Evolutionary conservation across 2,888 invertebrate species (phyloP), one percentile per base, ranked within the genome.

Genomic region (Lycia hirtaria): DNA sequence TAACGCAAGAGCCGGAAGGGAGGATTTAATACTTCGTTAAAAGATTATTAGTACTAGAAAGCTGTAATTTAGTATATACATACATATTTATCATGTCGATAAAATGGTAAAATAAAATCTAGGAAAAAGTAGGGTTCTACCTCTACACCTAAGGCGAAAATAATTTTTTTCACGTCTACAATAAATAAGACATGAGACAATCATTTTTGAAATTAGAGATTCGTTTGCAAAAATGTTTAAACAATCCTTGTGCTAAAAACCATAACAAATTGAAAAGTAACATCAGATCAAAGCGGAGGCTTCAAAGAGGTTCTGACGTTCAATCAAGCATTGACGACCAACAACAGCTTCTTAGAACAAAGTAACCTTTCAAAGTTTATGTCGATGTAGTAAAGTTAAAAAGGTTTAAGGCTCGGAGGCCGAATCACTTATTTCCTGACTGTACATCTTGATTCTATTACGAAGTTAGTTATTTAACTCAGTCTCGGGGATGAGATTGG

Each of bases 381-480:
- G 47, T 20, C 57, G 9, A 43, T 47, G 47, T 52, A 47, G 40
- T 57, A 57, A 52, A 49, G 48, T 58, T 37, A 58, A 58, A 53
- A 48, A 56, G 50, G 38, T 48, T 53, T 28, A 47, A 52, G 41
- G 26, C 47, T 43, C 17, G 22, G 38, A 24, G 41, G 43, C 22
- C n/a, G 48, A 57, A 43, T 52, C 48, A 52, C 57, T 57, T 57
- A 52, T 50, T 57, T 26, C 28, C 40, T 30, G 47, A 37, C 52
- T 48, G 45, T 58, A 53, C 49, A 60, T 54, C 54, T 62, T 56
- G 43, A 54, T 60, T 58, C 52, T 52, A 47, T 64, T 52, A 56
- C 35, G 28, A 49, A 53, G 61, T 57, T 55, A 44, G 61, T 60
- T 64, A 57, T 68, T 65, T 62, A 60, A 64, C 55, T 65, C 65